Percentiles rank a stretch among this genome's conserved stretches.
Evolutionary conservation across 2,113 vertebrate species (phyloP).

Genomic region (Pachyramphus minor): DNA sequence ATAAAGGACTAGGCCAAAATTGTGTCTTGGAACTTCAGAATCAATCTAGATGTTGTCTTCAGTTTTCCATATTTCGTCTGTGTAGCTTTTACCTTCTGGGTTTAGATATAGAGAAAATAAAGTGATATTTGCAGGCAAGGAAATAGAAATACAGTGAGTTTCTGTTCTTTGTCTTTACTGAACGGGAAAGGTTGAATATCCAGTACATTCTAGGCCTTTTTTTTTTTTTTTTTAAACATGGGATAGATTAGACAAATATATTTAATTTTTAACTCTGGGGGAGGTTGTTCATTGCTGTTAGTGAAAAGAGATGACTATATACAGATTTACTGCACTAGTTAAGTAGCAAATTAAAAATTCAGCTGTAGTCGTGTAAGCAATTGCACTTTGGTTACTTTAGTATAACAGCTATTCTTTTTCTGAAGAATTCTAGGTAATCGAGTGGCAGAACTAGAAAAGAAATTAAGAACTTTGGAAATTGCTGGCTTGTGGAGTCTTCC

Average conservation of each 20-base stretch:
- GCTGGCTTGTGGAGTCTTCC: conserved; percentile 97
- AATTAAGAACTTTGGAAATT: conserved; percentile 91
- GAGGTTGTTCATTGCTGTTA: background rate
- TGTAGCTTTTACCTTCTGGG: background rate
- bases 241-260: background rate
- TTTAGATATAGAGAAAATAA: background rate
- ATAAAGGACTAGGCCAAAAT: conserved; percentile 11
- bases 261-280: background rate
- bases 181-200: background rate
- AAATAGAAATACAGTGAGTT: background rate
- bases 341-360: background rate
- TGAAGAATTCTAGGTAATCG: conserved; percentile 91
- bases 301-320: background rate
- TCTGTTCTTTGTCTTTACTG: background rate
- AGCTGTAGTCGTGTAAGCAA: background rate
- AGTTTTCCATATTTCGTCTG: background rate
- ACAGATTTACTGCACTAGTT: background rate
- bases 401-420: background rate
- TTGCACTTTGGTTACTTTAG: background rate
- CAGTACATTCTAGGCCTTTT: background rate
- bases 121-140: background rate
- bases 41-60: background rate
- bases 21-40: background rate
- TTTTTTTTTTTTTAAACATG: background rate
- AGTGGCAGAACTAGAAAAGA: conserved; percentile 93